phyloP scores from a whole-genome alignment of 2,113 vertebrate species.

The Egretta garzetta region DNA sequence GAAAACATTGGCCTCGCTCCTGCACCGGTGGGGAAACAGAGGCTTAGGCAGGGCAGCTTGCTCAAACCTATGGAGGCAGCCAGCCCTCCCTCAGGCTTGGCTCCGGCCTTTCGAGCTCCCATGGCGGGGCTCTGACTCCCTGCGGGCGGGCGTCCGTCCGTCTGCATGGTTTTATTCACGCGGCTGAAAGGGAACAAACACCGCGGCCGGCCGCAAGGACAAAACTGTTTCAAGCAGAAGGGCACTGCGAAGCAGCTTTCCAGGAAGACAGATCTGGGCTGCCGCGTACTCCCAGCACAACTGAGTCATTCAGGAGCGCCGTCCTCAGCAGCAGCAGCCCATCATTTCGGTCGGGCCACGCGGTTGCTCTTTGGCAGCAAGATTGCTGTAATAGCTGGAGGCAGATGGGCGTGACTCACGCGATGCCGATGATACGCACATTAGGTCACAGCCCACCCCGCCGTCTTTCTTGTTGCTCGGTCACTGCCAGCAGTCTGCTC shows the following conservation, averaged over 20 bases:
- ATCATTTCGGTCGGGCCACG: background rate
- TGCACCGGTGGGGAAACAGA: background rate
- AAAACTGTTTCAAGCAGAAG: background rate
- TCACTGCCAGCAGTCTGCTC: background rate
- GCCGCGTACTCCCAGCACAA: constrained; percentile 6
- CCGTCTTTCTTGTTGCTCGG: background rate
- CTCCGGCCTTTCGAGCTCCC: accelerated
- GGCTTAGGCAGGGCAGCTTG: background rate
- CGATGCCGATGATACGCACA: background rate
- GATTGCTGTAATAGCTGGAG: background rate
- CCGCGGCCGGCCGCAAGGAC: background rate
- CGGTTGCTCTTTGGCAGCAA: background rate
- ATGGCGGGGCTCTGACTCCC: background rate
- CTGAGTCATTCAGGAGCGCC: background rate
- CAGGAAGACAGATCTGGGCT: constrained; percentile 1
- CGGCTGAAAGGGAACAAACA: accelerated
- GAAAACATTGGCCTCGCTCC: background rate
- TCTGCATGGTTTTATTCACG: accelerated
- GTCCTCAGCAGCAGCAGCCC: background rate
- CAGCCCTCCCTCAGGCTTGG: background rate
- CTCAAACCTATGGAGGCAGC: background rate
- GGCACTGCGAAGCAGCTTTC: background rate
- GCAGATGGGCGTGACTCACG: background rate
- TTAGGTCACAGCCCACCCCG: background rate
- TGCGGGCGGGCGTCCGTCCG: accelerated